Evolutionary conservation across 2,888 invertebrate species (phyloP), one percentile per base, ranked within the genome.

Genomic region (Timandra comae): DNA sequence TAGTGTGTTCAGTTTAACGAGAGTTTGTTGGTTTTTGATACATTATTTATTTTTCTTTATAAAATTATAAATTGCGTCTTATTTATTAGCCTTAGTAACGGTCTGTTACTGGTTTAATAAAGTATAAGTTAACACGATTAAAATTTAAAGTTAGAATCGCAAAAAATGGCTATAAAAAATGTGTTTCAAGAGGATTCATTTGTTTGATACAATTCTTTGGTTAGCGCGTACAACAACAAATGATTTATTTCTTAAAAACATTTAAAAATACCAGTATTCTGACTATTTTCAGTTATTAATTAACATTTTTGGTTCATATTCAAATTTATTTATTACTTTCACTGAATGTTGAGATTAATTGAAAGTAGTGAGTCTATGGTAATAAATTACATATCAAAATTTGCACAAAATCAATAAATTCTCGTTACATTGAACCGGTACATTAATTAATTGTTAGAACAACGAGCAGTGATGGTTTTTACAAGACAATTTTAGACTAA

Each of bases 321-420:
- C 29, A 29, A 33, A 36, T 38, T 38, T 43, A 43, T 37, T 37
- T 31, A 30, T 33, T 36, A 38, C 35, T 41, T 43, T 48, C 28
- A 41, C 35, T 29, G 35, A 50, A 44, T 52, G 45, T 33, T 40
- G 28, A 30, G 10, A 29, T 11, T 5, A 43, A 35, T 42, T 60
- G 52, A 63, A 63, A 52, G 43, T n/a, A 16, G 46, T 41, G 57
- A 64, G 58, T 39, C 38, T 56, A 56, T 65, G 60, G 64, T 72
- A 78, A 72, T 74, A n/a, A n/a, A 74, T 73, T 69, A 68, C 35
- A 48, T 36, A 40, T 40, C 33, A 41, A 35, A 38, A 46, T 30
- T 41, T 32, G 20, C 29, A 60, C 61, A 51, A 58, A 59, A 59
- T 53, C 51, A 60, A 57, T 48, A 38, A 52, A 56, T 41, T 61